A percentile compares a stretch with the other conserved stretches of the same genome.
phyloP scores from a whole-genome alignment of 2,113 vertebrate genomes.

The Lasiurus borealis region DNA sequence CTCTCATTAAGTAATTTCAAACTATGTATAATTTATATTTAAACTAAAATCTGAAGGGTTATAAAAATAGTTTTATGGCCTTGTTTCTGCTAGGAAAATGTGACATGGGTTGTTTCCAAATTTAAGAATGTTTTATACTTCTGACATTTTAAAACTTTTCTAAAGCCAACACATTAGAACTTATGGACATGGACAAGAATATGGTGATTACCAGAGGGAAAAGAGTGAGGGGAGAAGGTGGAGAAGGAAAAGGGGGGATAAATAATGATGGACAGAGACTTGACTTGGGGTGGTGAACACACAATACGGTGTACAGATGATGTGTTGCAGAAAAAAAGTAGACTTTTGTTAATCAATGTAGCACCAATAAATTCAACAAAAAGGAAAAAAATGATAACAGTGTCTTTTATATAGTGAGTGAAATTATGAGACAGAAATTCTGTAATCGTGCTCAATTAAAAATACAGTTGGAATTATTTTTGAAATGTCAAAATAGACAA shows the following conservation, averaged over 20 bases:
- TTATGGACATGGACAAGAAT: too few species aligned
- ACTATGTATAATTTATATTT: background rate
- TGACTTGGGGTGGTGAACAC: too few species aligned
- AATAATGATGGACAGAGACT: too few species aligned
- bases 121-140: background rate
- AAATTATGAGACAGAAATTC: background rate
- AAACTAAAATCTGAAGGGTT: background rate
- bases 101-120: background rate
- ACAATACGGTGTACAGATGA: too few species aligned
- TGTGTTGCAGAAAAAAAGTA: too few species aligned
- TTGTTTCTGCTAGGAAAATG: background rate
- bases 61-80: background rate
- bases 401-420: background rate
- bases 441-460: background rate
- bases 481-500: background rate
- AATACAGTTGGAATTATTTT: background rate
- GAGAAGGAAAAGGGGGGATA: too few species aligned
- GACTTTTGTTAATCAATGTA: too few species aligned
- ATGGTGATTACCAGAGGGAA: too few species aligned
- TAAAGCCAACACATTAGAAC: background rate
- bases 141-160: background rate
- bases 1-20: constrained; percentile 10
- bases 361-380: too few species aligned
- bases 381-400: background rate
- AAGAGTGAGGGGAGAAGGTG: too few species aligned